phyloP scores from a whole-genome alignment of 2,888 invertebrate genomes.

The Coelinius sp. region DNA sequence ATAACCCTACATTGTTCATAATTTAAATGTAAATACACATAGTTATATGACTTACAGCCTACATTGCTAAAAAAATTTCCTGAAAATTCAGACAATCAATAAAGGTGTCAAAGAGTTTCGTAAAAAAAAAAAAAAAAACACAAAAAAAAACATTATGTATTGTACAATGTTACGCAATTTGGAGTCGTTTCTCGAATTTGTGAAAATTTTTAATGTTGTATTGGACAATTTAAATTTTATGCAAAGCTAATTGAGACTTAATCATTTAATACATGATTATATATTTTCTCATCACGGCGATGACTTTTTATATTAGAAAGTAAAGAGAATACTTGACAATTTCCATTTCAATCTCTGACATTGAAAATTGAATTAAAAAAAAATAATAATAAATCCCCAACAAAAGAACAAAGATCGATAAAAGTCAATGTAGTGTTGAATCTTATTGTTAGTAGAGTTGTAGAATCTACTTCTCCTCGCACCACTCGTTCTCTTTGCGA shows the following conservation, averaged over 20 bases:
- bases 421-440: not conserved
- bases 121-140: no score
- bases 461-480: slow-evolving; percentile 82
- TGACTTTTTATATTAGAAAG: not conserved
- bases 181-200: not conserved
- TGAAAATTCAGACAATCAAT: not conserved
- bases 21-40: not conserved
- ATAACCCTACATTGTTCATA: not conserved
- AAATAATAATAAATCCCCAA: no score
- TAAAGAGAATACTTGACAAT: no score
- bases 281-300: not conserved
- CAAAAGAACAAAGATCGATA: not conserved
- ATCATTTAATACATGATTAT: not conserved
- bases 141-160: no score
- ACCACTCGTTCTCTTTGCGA: slow-evolving; percentile 97
- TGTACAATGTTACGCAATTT: not conserved
- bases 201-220: not conserved
- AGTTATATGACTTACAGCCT: not conserved
- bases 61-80: not conserved
- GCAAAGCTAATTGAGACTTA: not conserved
- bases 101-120: no score
- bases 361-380: not conserved
- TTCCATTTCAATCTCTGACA: no score
- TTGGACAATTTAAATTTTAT: not conserved
- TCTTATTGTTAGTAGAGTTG: not conserved